Evolutionary conservation across 23 tunicate genomes (phyloP), one percentile per base, ranked within the genome.

Genomic region (Aplidium turbinatum): DNA sequence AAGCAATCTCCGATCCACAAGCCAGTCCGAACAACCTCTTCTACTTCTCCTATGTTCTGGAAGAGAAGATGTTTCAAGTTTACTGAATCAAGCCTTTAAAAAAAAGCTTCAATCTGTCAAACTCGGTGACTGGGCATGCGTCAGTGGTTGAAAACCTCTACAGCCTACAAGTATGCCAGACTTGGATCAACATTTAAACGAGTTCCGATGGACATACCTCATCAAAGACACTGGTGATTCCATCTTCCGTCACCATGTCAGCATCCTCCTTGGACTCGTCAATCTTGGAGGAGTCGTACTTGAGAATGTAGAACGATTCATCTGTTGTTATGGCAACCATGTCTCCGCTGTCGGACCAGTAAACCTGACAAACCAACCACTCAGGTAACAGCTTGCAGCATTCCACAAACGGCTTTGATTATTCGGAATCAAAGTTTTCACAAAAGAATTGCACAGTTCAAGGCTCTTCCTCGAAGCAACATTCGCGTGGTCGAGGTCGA

Each of bases 1-100:
- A 93, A 93, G 62, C 98, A 93, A 60, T 93, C 98, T 23, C 98
- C 98, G 23, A 93, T 87, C 98, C 98, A 93, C 31, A 85, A 55
- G 23, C 98, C 98, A 21, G 98, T 93, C 65, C 82, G 76, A 52
- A 93, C 98, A 33, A 76, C 55, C 63, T 93, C 98, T 80, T 93
- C 98, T 16, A 80, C 68, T 35, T 93, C 98, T 0, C 93, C 81
- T 23, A 93, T 56, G 53, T 86, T 92, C 90, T 90, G 54, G 23
- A 18, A 9, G 16, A 9, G 48, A 42, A 42, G 9, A 9, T 9
- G 48, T 16, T 42, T 42, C 48, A 9, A n/a, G n/a, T n/a, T n/a
- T n/a, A n/a, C n/a, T n/a, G n/a, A n/a, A 33, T 19, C 11, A 11
- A 45, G 16, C 11, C 16, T 45, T 11, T 16, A 45, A 45, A 16